Conservation (phyloP, 2,888 invertebrate species). For the Eristalinus aeneus region DNA sequence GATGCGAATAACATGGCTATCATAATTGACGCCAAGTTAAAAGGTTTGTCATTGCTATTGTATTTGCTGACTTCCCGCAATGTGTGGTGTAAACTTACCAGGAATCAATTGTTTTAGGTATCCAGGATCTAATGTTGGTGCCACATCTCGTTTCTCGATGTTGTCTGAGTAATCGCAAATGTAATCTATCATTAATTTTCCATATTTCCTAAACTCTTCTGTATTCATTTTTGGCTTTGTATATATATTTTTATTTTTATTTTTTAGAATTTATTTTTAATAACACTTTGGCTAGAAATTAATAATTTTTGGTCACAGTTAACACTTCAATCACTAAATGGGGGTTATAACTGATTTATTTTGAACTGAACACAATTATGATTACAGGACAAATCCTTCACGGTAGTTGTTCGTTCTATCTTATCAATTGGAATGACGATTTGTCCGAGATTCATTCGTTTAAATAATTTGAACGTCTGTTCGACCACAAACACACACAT, state of each 20-base stretch:
- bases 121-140: constrained; percentile 90
- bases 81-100: constrained; percentile 73
- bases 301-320: background rate
- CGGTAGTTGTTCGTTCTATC: constrained; percentile 19
- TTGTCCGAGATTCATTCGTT: constrained; percentile 35
- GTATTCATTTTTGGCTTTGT: constrained; percentile 84
- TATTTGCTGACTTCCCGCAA: background rate
- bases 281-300: background rate
- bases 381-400: background rate
- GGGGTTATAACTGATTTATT: background rate
- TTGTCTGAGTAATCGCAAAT: constrained; percentile 89
- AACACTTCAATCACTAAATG: background rate
- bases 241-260: constrained; percentile 19
- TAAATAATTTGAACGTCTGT: constrained; percentile 50
- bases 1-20: background rate
- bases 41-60: background rate
- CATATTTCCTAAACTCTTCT: constrained; percentile 87
- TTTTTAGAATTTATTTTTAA: background rate
- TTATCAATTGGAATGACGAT: constrained; percentile 52
- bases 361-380: background rate
- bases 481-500: background rate
- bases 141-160: constrained; percentile 86
- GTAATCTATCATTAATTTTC: constrained; percentile 92
- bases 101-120: constrained; percentile 87
- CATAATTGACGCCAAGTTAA: constrained; percentile 6